Evolutionary conservation across 2,888 invertebrate genomes (phyloP).

Genomic region (Lottia gigantea): DNA sequence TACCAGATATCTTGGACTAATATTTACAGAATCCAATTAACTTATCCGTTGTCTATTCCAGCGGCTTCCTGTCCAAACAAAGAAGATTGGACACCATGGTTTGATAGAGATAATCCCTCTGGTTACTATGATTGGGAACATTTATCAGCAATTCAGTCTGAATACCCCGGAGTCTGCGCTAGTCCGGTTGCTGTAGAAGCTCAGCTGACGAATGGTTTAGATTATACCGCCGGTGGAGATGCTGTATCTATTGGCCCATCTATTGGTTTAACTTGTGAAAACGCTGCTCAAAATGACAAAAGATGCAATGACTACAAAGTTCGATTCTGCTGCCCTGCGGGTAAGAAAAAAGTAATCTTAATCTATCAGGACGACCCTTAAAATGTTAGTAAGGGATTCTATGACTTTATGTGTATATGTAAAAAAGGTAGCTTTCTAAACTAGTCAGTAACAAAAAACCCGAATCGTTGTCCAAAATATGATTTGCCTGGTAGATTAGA

Average conservation of each 20-base stretch:
- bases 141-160: background rate
- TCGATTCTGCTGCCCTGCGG: constrained; percentile 1
- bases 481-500: no score
- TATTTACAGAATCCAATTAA: no score
- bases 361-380: no score
- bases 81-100: constrained; percentile 5
- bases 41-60: no score
- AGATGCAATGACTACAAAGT: constrained; percentile 2
- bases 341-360: background rate
- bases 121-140: background rate
- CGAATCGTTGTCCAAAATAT: no score
- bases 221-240: background rate
- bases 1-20: no score
- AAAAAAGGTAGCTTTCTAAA: no score
- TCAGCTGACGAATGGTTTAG: background rate
- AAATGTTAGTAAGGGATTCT: no score
- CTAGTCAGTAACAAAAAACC: no score
- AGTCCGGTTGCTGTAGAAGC: background rate
- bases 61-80: background rate
- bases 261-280: background rate
- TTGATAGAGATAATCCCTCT: background rate
- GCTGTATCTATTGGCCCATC: background rate
- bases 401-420: no score
- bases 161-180: background rate
- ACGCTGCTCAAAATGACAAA: background rate